Conservation (phyloP, 2,797 vertebrate genomes). For the Paedocypris micromegethes region DNA sequence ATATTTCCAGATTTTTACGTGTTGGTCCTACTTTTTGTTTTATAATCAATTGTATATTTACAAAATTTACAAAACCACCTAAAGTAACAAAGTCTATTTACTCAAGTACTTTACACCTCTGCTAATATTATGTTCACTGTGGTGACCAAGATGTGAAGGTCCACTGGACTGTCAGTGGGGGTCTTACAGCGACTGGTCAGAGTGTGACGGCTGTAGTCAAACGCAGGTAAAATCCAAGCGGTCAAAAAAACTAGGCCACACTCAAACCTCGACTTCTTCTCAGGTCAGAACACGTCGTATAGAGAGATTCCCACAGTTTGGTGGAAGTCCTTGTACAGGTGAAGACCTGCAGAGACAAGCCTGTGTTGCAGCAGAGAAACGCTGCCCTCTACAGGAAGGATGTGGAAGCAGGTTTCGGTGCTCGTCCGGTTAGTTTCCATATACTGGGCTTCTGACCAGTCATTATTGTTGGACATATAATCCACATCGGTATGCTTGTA, state of each 20-base stretch:
- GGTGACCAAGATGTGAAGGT: constrained; percentile 54
- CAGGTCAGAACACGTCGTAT: constrained; percentile 75
- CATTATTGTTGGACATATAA: neutral
- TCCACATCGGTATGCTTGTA: constrained; percentile 38
- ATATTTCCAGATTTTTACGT: too few relatives aligned
- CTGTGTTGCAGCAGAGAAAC: constrained; percentile 66
- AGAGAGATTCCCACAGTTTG: constrained; percentile 77
- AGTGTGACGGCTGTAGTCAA: constrained; percentile 81
- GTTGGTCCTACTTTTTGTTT: too few relatives aligned
- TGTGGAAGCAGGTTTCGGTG: constrained; percentile 85
- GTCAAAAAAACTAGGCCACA: neutral
- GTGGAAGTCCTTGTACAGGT: constrained; percentile 74
- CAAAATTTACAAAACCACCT: too few relatives aligned
- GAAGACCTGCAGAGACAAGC: constrained; percentile 64
- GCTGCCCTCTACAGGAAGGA: constrained; percentile 75
- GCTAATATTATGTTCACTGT: neutral
- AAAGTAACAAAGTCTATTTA: too few relatives aligned
- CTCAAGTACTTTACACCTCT: too few relatives aligned
- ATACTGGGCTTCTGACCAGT: too few relatives aligned
- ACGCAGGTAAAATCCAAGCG: constrained; percentile 70
- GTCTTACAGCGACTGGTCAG: constrained; percentile 79
- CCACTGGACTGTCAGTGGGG: constrained; percentile 79
- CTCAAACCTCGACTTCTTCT: constrained; percentile 17
- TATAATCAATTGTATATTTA: too few relatives aligned
- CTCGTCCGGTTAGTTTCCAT: constrained; percentile 54